A percentile compares a stretch with the other conserved stretches of the same genome.
Conservation (phyloP, 2,888 invertebrate genomes). For the Dinocampus coccinellae region DNA sequence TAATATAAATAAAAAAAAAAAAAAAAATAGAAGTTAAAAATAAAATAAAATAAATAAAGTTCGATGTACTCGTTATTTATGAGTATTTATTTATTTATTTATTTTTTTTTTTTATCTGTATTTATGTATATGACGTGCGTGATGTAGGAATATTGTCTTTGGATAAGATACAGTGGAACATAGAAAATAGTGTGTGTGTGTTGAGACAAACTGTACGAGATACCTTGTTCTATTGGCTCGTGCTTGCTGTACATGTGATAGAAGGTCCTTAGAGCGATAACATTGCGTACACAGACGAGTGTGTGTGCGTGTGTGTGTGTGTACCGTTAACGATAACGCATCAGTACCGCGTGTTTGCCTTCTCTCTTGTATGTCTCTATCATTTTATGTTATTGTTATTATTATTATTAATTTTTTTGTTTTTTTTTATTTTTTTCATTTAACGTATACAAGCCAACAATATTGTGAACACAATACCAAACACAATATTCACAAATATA, state of each 20-base stretch:
- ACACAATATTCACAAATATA: not conserved
- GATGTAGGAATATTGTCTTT: slow-evolving; percentile 11
- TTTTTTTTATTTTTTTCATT: not conserved
- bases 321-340: slow-evolving; percentile 37
- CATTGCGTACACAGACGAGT: slow-evolving; percentile 28
- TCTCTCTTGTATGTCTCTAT: slow-evolving; percentile 25
- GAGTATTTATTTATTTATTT: no score
- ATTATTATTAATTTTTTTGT: no score
- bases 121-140: not conserved
- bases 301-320: no score
- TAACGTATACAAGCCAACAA: slow-evolving; percentile 8
- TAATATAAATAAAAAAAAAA: no score
- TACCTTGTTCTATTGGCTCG: slow-evolving; percentile 11
- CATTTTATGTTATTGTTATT: no score
- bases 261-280: slow-evolving; percentile 34
- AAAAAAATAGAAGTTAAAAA: no score
- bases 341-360: slow-evolving; percentile 16
- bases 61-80: no score
- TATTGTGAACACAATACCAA: slow-evolving; percentile 12
- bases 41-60: no score
- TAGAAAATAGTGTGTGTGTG: no score
- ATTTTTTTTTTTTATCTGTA: not conserved
- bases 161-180: slow-evolving; percentile 14
- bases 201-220: not conserved
- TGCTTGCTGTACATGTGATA: slow-evolving; percentile 29